These are phyloP conservation scores for Sepiola atlantica DNA, from an alignment of 2,888 invertebrate species.

Conservation along the genomic window DNA sequence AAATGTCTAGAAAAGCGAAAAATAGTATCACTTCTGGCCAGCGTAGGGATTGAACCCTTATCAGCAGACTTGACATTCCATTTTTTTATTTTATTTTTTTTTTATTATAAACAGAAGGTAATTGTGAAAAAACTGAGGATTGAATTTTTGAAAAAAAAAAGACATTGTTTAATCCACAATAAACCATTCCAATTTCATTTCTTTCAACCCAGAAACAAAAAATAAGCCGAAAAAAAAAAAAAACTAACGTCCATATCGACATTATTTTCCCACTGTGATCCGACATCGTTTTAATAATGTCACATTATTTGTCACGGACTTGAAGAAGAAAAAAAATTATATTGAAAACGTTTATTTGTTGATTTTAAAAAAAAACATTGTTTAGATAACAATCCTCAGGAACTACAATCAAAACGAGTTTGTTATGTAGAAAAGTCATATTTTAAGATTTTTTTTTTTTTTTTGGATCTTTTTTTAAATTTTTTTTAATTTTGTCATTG, in stretches of 20 bases:
- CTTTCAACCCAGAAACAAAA: not conserved
- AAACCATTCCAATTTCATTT: not conserved
- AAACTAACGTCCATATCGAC: not conserved
- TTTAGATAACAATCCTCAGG: too few relatives aligned
- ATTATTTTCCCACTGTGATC: conserved; percentile 32
- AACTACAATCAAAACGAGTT: too few relatives aligned
- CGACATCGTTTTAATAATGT: not conserved
- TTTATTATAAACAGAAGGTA: not conserved
- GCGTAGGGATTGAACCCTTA: not conserved
- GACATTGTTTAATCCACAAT: too few relatives aligned
- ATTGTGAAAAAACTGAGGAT: not conserved
- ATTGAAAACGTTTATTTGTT: not conserved
- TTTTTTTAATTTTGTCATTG: too few relatives aligned
- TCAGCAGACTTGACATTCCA: not conserved
- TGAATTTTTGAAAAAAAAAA: not conserved
- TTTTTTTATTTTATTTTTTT: not conserved
- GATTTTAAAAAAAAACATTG: too few relatives aligned
- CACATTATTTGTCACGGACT: not conserved
- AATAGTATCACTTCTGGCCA: not conserved
- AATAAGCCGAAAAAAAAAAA: too few relatives aligned
- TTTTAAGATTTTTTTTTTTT: too few relatives aligned
- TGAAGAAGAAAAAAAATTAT: not conserved
- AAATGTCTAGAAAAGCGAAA: not conserved
- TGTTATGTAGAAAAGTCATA: too few relatives aligned
- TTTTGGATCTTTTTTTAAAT: too few relatives aligned